phyloP scores from a whole-genome alignment of 2,888 invertebrate genomes.

The Graphium colonna region DNA sequence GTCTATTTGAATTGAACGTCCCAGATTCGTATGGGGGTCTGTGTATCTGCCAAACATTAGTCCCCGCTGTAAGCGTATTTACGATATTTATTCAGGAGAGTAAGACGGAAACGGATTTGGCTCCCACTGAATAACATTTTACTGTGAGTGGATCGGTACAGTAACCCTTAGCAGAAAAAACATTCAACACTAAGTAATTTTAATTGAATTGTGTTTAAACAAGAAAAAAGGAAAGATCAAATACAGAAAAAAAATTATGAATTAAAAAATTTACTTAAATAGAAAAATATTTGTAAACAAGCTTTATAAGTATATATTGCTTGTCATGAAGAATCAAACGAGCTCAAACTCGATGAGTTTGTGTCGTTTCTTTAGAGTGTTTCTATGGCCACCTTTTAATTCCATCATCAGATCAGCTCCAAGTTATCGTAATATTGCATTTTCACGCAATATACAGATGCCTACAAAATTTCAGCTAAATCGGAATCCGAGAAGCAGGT shows the following conservation, averaged over 20 bases:
- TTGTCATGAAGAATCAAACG: no score
- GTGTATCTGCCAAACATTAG: constrained; percentile 40
- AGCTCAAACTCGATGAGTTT: no score
- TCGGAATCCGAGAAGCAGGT: no score
- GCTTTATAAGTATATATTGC: no score
- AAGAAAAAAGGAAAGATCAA: background rate
- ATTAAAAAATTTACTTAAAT: no score
- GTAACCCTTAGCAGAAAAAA: background rate
- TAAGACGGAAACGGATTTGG: constrained; percentile 27
- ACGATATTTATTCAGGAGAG: constrained; percentile 36
- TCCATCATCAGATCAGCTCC: no score
- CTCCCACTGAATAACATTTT: constrained; percentile 16
- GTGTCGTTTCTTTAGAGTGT: no score
- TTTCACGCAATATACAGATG: no score
- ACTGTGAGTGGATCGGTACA: constrained; percentile 9
- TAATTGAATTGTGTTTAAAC: background rate
- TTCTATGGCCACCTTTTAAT: no score
- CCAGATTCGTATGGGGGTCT: constrained; percentile 11
- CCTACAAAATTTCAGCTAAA: no score
- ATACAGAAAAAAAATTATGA: background rate
- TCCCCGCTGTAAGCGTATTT: constrained; percentile 31
- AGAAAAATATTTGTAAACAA: no score
- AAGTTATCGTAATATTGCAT: no score
- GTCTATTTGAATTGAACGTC: background rate
- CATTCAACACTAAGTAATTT: background rate